Base-by-base conservation (phyloP, 2,888 invertebrate genomes). In the Spisula solida region DNA sequence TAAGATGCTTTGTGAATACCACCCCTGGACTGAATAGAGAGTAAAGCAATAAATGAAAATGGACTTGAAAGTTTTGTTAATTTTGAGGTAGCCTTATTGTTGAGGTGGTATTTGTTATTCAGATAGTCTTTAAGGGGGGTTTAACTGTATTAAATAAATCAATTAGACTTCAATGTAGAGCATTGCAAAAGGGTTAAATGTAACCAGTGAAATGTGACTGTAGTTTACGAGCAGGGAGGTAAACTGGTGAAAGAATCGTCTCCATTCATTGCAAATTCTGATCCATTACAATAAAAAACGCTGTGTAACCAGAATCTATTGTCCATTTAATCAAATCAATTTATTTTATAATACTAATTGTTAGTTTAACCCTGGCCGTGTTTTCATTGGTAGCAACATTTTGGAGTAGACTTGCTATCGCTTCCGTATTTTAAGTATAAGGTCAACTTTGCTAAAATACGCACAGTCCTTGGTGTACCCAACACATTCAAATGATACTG, bases 321-420 rank as follows among this genome's bases (percentile, higher is more conserved):
- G 78, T 84, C 51, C 29, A 18, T 70, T 78, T 75, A 84, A 84
- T 84, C 84, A 84, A 84, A 75, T 70, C 51, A 84, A 78, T 84
- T 84, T 84, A 84, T 84, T 78, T 78, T 78, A 78, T 55, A 84
- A 84, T 78, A 48, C 70, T 70, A 84, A 84, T 75, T 84, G 84
- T 84, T 84, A 84, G 47, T 84, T 84, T 75, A 84, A 84, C 84
- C 84, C 48, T 66, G 16, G 75, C 47, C 75, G 51, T 48, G 55
- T 51, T 55, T 75, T 84, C 47, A 51, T 75, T 47, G 31, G n/a
- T 78, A 47, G 31, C 25, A 78, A 1, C 1, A 75, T 34, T 34
- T 31, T 18, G 25, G 31, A 75, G 31, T 75, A 75, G 75, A 31
- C 75, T 75, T 16, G 75, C 75, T 75, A 14, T 18, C 18, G 75